Conservation (phyloP, 1,140 invertebrate species). For the Zaprionus camerounensis region DNA sequence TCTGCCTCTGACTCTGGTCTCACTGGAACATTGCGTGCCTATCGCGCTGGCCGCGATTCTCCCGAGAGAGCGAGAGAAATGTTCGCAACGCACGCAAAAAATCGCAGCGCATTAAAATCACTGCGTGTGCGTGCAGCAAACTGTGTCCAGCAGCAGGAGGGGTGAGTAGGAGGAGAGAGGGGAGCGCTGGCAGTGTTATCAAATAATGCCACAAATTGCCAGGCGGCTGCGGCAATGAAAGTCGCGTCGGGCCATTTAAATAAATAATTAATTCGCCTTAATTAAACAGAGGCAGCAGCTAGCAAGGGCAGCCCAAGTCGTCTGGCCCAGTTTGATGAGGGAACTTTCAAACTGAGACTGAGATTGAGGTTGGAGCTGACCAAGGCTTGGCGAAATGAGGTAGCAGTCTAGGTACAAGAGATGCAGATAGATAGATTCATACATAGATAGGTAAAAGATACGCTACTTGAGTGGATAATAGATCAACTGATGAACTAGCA, state of each 20-base stretch:
- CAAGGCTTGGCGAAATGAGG: background rate
- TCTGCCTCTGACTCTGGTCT: background rate
- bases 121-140: slow-evolving; percentile 67
- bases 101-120: slow-evolving; percentile 78
- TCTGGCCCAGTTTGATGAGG: slow-evolving; percentile 6
- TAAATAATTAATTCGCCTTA: slow-evolving; percentile 83
- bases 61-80: slow-evolving; percentile 54
- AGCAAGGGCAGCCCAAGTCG: slow-evolving; percentile 1
- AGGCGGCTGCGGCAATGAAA: slow-evolving; percentile 36
- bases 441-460: background rate
- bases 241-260: slow-evolving; percentile 75
- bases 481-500: background rate
- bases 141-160: background rate
- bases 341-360: background rate
- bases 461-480: background rate
- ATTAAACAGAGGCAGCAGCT: slow-evolving; percentile 58
- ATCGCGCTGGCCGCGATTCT: slow-evolving; percentile 34
- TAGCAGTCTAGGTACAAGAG: background rate
- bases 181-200: slow-evolving; percentile 54
- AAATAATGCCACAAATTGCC: slow-evolving; percentile 68
- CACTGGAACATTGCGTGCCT: slow-evolving; percentile 54
- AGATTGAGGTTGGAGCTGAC: slow-evolving; percentile 2
- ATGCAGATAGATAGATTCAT: background rate
- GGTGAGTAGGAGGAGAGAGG: background rate
- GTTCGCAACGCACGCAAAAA: slow-evolving; percentile 73